phyloP scores from a whole-genome alignment of 2,888 invertebrate species.

The Phengaris alcon region DNA sequence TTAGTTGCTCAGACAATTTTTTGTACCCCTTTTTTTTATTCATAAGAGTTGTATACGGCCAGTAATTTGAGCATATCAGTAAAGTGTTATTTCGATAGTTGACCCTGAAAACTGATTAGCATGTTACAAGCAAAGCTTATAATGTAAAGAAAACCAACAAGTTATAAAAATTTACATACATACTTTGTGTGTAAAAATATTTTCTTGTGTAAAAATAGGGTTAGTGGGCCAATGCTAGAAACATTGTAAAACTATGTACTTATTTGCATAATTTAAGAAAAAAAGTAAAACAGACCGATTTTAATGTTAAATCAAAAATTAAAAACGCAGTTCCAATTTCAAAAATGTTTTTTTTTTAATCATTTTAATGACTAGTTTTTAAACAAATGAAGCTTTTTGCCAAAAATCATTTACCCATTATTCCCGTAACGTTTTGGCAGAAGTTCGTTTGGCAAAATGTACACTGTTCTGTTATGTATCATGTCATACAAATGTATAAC shows the following conservation, averaged over 20 bases:
- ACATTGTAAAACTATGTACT: not conserved
- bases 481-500: slow-evolving; percentile 44
- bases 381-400: too few species aligned
- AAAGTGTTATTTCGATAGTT: not conserved
- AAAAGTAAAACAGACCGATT: not conserved
- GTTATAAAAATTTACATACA: not conserved
- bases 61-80: not conserved
- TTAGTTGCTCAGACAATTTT: too few species aligned
- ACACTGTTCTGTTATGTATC: slow-evolving; percentile 72
- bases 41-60: too few species aligned
- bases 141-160: not conserved
- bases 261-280: not conserved
- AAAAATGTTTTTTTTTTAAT: not conserved
- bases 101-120: not conserved
- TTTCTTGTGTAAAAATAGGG: not conserved
- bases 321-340: not conserved
- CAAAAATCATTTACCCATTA: slow-evolving; percentile 54
- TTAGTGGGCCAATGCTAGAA: not conserved
- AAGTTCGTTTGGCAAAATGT: slow-evolving; percentile 72
- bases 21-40: too few species aligned
- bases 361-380: too few species aligned
- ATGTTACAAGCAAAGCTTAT: not conserved
- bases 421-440: slow-evolving; percentile 70
- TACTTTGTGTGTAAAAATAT: not conserved
- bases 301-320: not conserved